Conservation (phyloP, 2,888 invertebrate species). For the Parelbella ahira region DNA sequence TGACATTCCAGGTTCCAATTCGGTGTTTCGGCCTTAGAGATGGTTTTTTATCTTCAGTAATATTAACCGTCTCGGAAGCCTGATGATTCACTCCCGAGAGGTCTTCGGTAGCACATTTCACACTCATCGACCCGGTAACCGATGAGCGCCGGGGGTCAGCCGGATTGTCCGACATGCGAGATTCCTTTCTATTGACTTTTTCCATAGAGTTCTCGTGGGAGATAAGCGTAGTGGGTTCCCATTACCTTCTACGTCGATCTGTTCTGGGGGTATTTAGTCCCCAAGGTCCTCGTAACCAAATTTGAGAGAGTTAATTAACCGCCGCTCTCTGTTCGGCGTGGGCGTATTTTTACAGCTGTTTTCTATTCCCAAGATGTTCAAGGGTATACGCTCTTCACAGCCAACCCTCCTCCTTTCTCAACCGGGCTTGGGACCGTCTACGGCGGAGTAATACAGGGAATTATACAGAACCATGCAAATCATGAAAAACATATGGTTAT, state of each 20-base stretch:
- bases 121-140: slow-evolving; percentile 6
- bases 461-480: too few relatives aligned
- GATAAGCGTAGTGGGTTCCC: slow-evolving; percentile 12
- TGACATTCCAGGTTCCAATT: slow-evolving; percentile 16
- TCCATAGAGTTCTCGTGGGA: slow-evolving; percentile 17
- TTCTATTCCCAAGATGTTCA: too few relatives aligned
- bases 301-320: background rate
- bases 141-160: slow-evolving; percentile 6
- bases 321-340: slow-evolving; percentile 1
- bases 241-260: slow-evolving; percentile 6
- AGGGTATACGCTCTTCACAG: too few relatives aligned
- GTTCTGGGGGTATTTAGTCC: slow-evolving; percentile 6
- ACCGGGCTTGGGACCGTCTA: too few relatives aligned
- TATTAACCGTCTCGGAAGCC: slow-evolving; percentile 1
- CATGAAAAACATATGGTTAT: too few relatives aligned
- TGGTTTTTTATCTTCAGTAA: slow-evolving; percentile 7
- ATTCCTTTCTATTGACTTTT: background rate
- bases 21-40: slow-evolving; percentile 1
- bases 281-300: slow-evolving; percentile 6
- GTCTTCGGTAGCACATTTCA: slow-evolving; percentile 12
- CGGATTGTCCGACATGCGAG: slow-evolving; percentile 3
- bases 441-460: too few relatives aligned
- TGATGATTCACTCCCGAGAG: background rate
- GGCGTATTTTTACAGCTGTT: too few relatives aligned
- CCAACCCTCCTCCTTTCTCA: too few relatives aligned